Conservation (phyloP, 2,888 invertebrate species). For the Napeogenes inachia region DNA sequence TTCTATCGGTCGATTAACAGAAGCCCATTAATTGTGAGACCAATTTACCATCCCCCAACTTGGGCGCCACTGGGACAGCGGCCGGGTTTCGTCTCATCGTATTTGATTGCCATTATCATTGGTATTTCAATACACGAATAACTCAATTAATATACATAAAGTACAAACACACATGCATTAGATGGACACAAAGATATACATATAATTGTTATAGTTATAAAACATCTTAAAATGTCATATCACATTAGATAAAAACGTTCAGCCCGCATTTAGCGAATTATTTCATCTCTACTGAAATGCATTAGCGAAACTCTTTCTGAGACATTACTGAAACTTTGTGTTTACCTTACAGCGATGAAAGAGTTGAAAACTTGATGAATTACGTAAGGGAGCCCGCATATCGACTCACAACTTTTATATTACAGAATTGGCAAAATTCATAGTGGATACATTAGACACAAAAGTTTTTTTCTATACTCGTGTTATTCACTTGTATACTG, state of each 20-base stretch:
- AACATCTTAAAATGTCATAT: constrained; percentile 1
- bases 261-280: constrained; percentile 28
- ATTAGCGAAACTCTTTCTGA: constrained; percentile 29
- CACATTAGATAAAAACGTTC: constrained; percentile 7
- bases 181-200: neutral
- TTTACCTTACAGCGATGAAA: constrained; percentile 56
- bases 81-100: constrained; percentile 7
- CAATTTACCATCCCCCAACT: constrained; percentile 61
- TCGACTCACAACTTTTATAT: constrained; percentile 56
- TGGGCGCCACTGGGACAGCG: constrained; percentile 41
- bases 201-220: neutral
- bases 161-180: neutral
- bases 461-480: constrained; percentile 14
- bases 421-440: constrained; percentile 46
- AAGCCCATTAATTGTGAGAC: constrained; percentile 70
- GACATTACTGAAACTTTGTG: constrained; percentile 39
- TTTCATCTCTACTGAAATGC: constrained; percentile 22
- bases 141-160: constrained; percentile 4
- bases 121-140: constrained; percentile 8
- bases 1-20: constrained; percentile 77
- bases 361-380: constrained; percentile 55
- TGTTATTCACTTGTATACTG: constrained; percentile 13
- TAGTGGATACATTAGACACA: constrained; percentile 15
- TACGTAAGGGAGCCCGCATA: constrained; percentile 61
- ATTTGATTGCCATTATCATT: constrained; percentile 17